Evolutionary conservation across 2,797 vertebrate species (phyloP).

Genomic region (Saxicola maurus): DNA sequence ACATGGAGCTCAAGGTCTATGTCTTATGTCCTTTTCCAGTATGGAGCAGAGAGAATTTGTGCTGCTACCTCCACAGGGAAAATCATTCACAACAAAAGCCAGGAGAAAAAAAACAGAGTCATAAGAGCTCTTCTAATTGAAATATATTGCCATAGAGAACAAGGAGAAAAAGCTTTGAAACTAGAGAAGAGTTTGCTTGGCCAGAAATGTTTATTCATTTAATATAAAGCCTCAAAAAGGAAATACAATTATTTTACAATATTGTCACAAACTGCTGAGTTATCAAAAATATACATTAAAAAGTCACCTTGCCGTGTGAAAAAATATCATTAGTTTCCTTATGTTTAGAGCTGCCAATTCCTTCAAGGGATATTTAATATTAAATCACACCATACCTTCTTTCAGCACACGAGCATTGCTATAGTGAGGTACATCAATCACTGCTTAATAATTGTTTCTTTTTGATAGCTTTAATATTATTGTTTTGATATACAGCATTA

Average conservation of each 20-base stretch:
- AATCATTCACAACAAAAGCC: neutral
- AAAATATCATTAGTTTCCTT: conserved; percentile 19
- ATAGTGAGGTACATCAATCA: neutral
- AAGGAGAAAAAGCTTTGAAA: neutral
- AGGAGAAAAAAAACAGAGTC: neutral
- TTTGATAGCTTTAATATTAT: neutral
- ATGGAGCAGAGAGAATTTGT: neutral
- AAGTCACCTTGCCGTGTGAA: neutral
- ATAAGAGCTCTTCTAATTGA: neutral
- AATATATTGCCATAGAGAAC: neutral
- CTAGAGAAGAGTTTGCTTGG: neutral
- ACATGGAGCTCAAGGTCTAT: neutral
- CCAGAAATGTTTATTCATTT: neutral
- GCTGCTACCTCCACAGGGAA: neutral
- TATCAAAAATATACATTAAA: conserved; percentile 9
- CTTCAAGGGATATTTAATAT: conserved; percentile 23
- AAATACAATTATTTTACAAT: conserved; percentile 2
- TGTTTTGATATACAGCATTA: neutral
- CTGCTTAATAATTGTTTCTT: neutral
- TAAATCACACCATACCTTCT: neutral
- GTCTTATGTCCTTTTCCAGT: neutral
- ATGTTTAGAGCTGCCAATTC: neutral
- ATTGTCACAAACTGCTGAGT: neutral
- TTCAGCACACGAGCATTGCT: neutral
- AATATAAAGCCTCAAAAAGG: neutral